These are phyloP conservation scores for Cyrtodaria siliqua DNA, from an alignment of 2,888 invertebrate genomes.

Conservation along the genomic window DNA sequence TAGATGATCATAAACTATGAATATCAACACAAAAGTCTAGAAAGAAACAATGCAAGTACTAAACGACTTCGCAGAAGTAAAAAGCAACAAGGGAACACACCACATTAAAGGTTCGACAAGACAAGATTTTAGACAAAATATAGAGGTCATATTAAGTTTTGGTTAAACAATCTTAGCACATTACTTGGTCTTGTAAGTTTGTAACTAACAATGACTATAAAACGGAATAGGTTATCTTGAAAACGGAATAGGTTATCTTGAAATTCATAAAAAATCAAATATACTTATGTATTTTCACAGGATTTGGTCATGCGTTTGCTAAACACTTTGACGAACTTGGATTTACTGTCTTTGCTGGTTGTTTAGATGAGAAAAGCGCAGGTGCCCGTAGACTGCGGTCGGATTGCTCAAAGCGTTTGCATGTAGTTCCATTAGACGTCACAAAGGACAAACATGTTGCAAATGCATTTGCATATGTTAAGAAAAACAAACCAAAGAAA, in stretches of 20 bases:
- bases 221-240: too few species aligned
- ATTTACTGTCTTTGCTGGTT: constrained; percentile 55
- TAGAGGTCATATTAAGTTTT: too few species aligned
- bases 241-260: background rate
- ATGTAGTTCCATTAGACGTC: constrained; percentile 41
- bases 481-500: constrained; percentile 25
- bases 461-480: constrained; percentile 20
- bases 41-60: too few species aligned
- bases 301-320: constrained; percentile 41
- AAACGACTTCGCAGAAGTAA: too few species aligned
- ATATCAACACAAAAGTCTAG: too few species aligned
- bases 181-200: too few species aligned
- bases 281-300: constrained; percentile 14
- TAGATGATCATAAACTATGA: too few species aligned
- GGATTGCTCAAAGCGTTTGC: constrained; percentile 23
- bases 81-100: too few species aligned
- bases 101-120: too few species aligned
- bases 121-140: too few species aligned
- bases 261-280: background rate
- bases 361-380: constrained; percentile 25
- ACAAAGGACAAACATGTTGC: constrained; percentile 23
- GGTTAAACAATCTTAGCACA: too few species aligned
- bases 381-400: constrained; percentile 39
- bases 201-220: too few species aligned
- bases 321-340: constrained; percentile 28